Conservation (phyloP, 1,140 invertebrate species). For the Dendrolimus punctatus region DNA sequence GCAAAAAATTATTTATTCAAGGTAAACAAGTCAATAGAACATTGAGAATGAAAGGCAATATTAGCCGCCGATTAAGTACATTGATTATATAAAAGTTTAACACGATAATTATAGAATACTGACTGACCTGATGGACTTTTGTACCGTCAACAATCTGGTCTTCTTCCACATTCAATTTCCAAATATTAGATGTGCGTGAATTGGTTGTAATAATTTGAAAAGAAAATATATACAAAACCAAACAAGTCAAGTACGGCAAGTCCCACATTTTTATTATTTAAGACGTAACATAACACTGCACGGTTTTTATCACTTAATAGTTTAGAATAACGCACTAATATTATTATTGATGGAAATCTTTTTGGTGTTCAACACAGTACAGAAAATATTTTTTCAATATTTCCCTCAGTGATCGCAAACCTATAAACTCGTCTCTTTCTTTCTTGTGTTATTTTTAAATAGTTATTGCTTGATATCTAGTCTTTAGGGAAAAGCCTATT, state of each 20-base stretch:
- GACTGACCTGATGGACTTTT: slow-evolving; percentile 68
- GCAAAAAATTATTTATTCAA: slow-evolving; percentile 26
- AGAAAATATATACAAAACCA: slow-evolving; percentile 71
- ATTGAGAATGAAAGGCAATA: slow-evolving; percentile 20
- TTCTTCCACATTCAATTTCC: slow-evolving; percentile 80
- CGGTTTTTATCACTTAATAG: slow-evolving; percentile 8
- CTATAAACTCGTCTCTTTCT: slow-evolving; percentile 2
- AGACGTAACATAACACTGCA: slow-evolving; percentile 48
- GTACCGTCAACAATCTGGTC: slow-evolving; percentile 77
- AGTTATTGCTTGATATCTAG: no score
- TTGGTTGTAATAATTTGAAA: slow-evolving; percentile 81
- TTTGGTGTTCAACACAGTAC: slow-evolving; percentile 11
- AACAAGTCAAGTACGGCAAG: slow-evolving; percentile 68
- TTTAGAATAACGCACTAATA: no score
- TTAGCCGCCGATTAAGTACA: slow-evolving; percentile 12
- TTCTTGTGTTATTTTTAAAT: background rate
- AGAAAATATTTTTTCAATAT: slow-evolving; percentile 11
- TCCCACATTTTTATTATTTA: slow-evolving; percentile 60
- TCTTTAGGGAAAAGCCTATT: no score
- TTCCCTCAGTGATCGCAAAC: slow-evolving; percentile 9
- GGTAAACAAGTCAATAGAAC: slow-evolving; percentile 29
- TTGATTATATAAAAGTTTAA: slow-evolving; percentile 48
- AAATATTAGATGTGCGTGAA: slow-evolving; percentile 81
- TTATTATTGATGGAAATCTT: no score
- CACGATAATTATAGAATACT: slow-evolving; percentile 20